Conservation (phyloP, 2,797 vertebrate genomes). For the Enteromius treurensis region DNA sequence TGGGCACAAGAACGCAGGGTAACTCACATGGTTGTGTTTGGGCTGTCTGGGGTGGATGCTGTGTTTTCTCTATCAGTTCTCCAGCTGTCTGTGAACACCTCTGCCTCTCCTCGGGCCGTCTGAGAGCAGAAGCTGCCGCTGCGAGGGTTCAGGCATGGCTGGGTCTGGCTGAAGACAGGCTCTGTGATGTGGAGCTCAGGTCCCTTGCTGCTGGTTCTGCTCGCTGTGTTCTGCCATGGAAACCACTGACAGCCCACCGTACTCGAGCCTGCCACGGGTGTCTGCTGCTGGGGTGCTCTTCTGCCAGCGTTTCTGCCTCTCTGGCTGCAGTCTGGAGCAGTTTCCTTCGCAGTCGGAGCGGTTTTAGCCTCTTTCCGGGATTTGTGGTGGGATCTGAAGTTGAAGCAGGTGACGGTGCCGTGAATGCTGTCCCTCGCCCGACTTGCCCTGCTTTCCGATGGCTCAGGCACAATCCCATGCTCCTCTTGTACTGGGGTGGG, state of each 20-base stretch:
- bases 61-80: neutral
- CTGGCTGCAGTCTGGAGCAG: neutral
- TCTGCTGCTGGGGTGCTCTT: slow-evolving; percentile 36
- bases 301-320: neutral
- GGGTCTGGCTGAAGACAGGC: slow-evolving; percentile 59
- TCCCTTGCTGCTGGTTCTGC: slow-evolving; percentile 64
- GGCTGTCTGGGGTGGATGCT: slow-evolving; percentile 2
- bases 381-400: slow-evolving; percentile 60
- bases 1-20: neutral
- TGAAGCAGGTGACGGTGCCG: slow-evolving; percentile 59
- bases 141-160: slow-evolving; percentile 78
- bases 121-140: slow-evolving; percentile 86
- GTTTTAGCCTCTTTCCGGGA: slow-evolving; percentile 19
- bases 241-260: slow-evolving; percentile 75
- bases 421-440: slow-evolving; percentile 58
- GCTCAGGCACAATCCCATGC: slow-evolving; percentile 59
- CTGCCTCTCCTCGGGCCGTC: slow-evolving; percentile 74
- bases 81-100: slow-evolving; percentile 8
- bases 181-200: slow-evolving; percentile 61
- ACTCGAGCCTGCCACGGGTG: slow-evolving; percentile 23
- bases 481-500: slow-evolving; percentile 62
- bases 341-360: neutral
- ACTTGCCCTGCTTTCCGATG: slow-evolving; percentile 57
- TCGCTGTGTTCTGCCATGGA: slow-evolving; percentile 64
- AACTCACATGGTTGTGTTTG: slow-evolving; percentile 49